Evolutionary conservation across 2,797 vertebrate species (phyloP).

Genomic region (Spea hammondii): DNA sequence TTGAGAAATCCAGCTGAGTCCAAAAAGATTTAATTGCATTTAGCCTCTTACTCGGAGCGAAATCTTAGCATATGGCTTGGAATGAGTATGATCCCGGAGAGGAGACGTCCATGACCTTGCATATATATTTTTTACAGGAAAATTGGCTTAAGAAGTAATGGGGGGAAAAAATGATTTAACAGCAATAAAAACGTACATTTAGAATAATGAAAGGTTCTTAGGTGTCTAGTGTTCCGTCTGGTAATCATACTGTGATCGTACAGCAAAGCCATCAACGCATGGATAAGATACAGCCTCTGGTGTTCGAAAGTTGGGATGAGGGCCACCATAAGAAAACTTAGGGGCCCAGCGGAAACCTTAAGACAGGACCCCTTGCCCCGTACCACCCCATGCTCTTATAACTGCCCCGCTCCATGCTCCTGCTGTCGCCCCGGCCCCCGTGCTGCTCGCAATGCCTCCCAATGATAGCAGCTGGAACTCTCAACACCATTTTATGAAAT

Average conservation of each 20-base stretch:
- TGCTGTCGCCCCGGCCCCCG: too few species aligned
- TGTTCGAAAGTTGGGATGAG: too few species aligned
- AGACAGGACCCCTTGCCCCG: too few species aligned
- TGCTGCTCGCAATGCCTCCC: too few species aligned
- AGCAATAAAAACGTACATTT: conserved; percentile 4
- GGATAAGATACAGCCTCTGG: too few species aligned
- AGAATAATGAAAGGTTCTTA: conserved; percentile 9
- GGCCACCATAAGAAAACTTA: too few species aligned
- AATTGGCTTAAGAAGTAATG: background rate
- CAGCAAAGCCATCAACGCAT: too few species aligned
- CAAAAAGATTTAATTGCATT: conserved; percentile 26
- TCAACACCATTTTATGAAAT: too few species aligned
- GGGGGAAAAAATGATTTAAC: background rate
- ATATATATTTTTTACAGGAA: background rate
- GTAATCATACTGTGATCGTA: background rate
- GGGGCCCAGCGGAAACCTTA: too few species aligned
- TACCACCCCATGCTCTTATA: too few species aligned
- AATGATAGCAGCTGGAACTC: too few species aligned
- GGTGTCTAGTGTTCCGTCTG: background rate
- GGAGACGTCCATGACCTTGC: background rate
- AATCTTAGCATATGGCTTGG: conserved; percentile 14
- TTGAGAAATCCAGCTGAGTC: conserved; percentile 31
- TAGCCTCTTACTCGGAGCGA: conserved; percentile 20
- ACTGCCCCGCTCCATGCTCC: too few species aligned
- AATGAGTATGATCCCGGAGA: background rate